A percentile compares a stretch with the other conserved stretches of the same genome.
These are phyloP conservation scores for Drosophila diplacantha DNA, from an alignment of 2,888 invertebrate genomes.

Conservation along the genomic window DNA sequence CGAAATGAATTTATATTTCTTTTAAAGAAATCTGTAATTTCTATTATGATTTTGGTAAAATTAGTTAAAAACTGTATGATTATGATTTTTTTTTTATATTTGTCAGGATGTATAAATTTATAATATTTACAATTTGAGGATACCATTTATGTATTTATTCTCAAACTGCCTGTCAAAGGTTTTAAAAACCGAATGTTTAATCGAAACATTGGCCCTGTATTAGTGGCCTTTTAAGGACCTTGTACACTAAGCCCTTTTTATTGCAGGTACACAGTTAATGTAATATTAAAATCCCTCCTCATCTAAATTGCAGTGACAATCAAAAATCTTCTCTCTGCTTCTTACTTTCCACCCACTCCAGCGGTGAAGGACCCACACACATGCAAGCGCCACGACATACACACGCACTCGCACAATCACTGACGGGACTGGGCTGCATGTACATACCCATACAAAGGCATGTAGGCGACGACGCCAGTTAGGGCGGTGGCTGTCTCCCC, in stretches of 20 bases:
- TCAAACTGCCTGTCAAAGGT: neutral
- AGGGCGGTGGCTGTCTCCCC: constrained; percentile 66
- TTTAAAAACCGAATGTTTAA: neutral
- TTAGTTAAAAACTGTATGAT: too few relatives aligned
- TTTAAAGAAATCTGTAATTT: neutral
- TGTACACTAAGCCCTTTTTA: neutral
- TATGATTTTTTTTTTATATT: neutral
- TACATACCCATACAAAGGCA: constrained; percentile 44
- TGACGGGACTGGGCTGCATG: constrained; percentile 12
- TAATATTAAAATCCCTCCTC: constrained; percentile 1
- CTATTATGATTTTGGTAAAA: neutral
- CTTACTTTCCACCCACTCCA: constrained; percentile 29
- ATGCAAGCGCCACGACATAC: constrained; percentile 25
- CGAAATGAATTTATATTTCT: neutral
- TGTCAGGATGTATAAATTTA: neutral
- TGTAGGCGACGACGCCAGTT: constrained; percentile 64
- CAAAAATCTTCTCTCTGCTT: constrained; percentile 9
- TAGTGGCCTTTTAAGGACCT: neutral
- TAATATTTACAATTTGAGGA: neutral
- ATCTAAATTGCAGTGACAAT: constrained; percentile 21
- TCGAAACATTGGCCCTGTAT: neutral
- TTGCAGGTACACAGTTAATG: neutral
- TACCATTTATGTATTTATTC: neutral
- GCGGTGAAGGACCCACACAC: constrained; percentile 25
- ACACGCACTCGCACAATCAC: constrained; percentile 19